Evolutionary conservation across 2,113 vertebrate genomes (phyloP).

Genomic region (Orycteropus afer): DNA sequence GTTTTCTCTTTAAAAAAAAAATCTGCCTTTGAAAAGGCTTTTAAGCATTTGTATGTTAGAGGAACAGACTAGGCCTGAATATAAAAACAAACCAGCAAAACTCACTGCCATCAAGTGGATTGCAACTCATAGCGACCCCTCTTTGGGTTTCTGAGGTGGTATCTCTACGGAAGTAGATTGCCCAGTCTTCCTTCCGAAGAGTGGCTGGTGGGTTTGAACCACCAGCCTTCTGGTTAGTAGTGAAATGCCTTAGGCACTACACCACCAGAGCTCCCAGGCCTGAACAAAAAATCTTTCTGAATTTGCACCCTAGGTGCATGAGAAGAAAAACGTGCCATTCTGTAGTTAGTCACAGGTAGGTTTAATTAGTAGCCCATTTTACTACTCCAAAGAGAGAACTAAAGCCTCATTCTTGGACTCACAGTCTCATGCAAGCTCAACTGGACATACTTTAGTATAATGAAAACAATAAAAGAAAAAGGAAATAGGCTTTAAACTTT

Average conservation of each 20-base stretch:
- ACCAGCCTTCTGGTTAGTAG: too few relatives aligned
- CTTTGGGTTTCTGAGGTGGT: too few relatives aligned
- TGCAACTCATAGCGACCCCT: too few relatives aligned
- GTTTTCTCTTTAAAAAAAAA: constrained; percentile 66
- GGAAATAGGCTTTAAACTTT: constrained; percentile 62
- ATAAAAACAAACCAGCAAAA: too few relatives aligned
- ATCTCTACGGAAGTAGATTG: too few relatives aligned
- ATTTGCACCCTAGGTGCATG: constrained; percentile 62
- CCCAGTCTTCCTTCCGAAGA: too few relatives aligned
- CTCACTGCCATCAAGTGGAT: too few relatives aligned
- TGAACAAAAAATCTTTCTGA: constrained; percentile 52
- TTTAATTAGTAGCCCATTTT: constrained; percentile 67
- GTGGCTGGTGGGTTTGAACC: too few relatives aligned
- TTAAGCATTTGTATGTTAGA: constrained; percentile 80
- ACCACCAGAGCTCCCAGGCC: too few relatives aligned
- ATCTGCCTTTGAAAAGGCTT: constrained; percentile 82
- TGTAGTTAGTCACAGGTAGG: constrained; percentile 66
- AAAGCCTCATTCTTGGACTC: constrained; percentile 48
- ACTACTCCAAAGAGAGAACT: constrained; percentile 59
- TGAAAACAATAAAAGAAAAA: constrained; percentile 64
- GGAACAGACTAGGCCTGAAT: constrained; percentile 64
- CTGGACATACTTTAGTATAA: constrained; percentile 51
- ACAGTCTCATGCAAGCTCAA: constrained; percentile 28
- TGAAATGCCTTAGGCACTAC: too few relatives aligned
- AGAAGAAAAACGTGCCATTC: constrained; percentile 55